Percentiles rank a stretch among this genome's conserved stretches.
Conservation (phyloP, 2,113 vertebrate species). For the Hemicordylus capensis region DNA sequence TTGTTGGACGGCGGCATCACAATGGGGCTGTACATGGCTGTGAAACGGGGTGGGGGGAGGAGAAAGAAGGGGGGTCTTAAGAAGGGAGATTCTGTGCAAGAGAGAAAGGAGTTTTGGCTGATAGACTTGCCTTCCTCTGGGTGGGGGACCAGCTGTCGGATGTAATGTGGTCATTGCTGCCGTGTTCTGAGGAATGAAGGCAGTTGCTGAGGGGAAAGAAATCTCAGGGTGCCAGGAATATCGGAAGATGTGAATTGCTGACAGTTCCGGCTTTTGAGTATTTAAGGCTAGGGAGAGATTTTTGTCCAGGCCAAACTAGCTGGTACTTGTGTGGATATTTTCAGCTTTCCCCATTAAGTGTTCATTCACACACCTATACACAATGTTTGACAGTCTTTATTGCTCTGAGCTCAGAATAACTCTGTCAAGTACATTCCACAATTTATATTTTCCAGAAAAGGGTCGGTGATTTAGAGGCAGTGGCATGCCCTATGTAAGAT, state of each 20-base stretch:
- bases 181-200: neutral
- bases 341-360: neutral
- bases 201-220: neutral
- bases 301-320: neutral
- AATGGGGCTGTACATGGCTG: neutral
- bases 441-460: neutral
- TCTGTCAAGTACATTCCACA: neutral
- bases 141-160: neutral
- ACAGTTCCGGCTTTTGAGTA: neutral
- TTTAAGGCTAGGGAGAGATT: neutral
- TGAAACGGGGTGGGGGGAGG: neutral
- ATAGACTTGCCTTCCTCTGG: neutral
- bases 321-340: neutral
- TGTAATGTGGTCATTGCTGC: neutral
- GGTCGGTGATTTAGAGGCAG: neutral
- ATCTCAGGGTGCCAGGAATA: neutral
- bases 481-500: too few relatives aligned
- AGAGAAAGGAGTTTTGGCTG: neutral
- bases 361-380: too few relatives aligned
- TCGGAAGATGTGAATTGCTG: too few relatives aligned
- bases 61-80: neutral
- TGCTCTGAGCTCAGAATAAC: neutral
- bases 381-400: too few relatives aligned
- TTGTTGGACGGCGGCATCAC: conserved; percentile 22
- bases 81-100: too few relatives aligned